Base-by-base conservation (phyloP, 1,140 invertebrate genomes). In the Homarus americanus region DNA sequence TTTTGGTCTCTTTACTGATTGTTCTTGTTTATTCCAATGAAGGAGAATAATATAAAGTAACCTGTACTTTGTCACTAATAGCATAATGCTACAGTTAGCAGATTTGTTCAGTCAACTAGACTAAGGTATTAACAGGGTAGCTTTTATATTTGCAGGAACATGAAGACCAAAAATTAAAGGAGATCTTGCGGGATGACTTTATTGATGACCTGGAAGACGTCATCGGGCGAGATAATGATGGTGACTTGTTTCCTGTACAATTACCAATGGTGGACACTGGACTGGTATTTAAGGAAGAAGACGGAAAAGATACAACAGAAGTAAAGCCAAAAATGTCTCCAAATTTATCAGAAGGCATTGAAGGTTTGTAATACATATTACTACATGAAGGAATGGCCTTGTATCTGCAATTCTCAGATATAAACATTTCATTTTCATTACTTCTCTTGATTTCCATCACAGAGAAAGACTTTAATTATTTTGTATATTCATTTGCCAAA, bases 111-210 rank as follows among this genome's bases (percentile, higher is more conserved):
- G n/a, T n/a, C n/a, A n/a, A n/a, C n/a, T n/a, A 28, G 20, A 49
- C 40, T 28, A 28, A 0, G 41, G 12, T 75, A 58, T 58, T n/a
- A 53, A 82, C 58, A 15, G 5, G 20, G 15, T 17, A 66, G 24
- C 28, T 36, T 84, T 9, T 63, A 58, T 58, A 20, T 40, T 83
- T 24, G 7, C 73, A 91, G 89, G 89, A 91, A 66, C 89, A 91
- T 53, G 89, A 91, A 66, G 89, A 91, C 41, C 89, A 91, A 41
- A 91, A 85, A 32, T 66, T 91, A 44, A 91, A 91, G 36, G 89
- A 91, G 40, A 63, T 91, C 5, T 44, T 91, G 28, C 73, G 89
- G 20, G 89, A 85, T 85, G 82, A 91, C 40, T 91, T 91, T 40
- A 91, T 91, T 58, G 89, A 91, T 41, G 89, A 91, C 41, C 76